Evolutionary conservation across 1,140 invertebrate species (phyloP).

Genomic region (Drosophila asahinai): DNA sequence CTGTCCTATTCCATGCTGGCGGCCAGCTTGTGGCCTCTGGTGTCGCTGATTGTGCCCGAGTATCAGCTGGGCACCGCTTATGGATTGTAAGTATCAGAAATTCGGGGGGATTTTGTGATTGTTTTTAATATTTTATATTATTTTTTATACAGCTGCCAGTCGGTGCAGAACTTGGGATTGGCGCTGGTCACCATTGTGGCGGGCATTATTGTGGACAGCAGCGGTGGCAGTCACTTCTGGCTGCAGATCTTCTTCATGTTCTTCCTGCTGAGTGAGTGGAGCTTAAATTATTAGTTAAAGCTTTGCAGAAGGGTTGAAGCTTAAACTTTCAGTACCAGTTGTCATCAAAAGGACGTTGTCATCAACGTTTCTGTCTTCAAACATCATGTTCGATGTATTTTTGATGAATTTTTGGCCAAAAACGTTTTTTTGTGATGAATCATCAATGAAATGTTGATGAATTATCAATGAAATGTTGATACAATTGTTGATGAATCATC

Average conservation of each 20-base stretch:
- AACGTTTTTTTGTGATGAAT: too few species aligned
- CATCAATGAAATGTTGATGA: too few species aligned
- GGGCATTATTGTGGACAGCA: constrained; percentile 94
- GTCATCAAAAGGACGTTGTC: too few species aligned
- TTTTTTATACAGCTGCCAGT: constrained; percentile 89
- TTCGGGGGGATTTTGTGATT: not conserved
- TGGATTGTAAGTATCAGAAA: constrained; percentile 88
- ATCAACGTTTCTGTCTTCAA: too few species aligned
- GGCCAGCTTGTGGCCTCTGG: constrained; percentile 97
- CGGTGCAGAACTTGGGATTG: constrained; percentile 97
- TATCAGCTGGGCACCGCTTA: constrained; percentile 98
- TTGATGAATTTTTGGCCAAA: too few species aligned
- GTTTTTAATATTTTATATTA: not conserved
- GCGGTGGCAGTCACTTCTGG: constrained; percentile 93
- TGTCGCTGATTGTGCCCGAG: constrained; percentile 95
- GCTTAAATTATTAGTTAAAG: too few species aligned
- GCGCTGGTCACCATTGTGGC: constrained; percentile 94
- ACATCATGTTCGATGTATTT: too few species aligned
- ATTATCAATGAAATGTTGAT: too few species aligned
- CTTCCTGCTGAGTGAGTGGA: constrained; percentile 88
- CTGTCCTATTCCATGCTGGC: constrained; percentile 96
- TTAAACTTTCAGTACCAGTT: too few species aligned
- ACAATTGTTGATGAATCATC: too few species aligned
- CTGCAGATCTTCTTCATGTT: constrained; percentile 97
- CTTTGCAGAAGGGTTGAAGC: too few species aligned